Evolutionary conservation across 2,888 invertebrate species (phyloP), one percentile per base, ranked within the genome.

Genomic region (Chromoteleia sp.): DNA sequence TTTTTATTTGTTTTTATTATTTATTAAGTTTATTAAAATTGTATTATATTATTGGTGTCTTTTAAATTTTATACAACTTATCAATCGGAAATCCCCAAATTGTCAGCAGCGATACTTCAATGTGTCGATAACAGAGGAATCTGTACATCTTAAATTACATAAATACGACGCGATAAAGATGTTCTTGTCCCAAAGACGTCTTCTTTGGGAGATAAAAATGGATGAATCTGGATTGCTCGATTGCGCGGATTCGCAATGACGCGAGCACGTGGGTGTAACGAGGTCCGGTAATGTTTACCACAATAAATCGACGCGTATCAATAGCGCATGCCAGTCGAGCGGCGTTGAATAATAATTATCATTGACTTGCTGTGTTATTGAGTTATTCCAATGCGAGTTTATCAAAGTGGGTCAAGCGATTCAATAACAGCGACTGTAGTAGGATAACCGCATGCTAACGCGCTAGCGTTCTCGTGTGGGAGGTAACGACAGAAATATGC

Each of bases 371-470:
- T 85, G 85, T 83, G 85, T 85, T 86, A 86, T 87, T 88, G 90
- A 91, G 90, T 89, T 90, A 90, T 91, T 90, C 89, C 87, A 88
- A 90, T 88, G 89, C 88, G 89, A 89, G 89, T 90, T 91, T 91
- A 91, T 91, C 91, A 88, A 91, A 91, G 91, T 91, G 89, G 91
- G 91, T 91, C 91, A 91, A 89, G 90, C 90, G 89, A 90, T 91
- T 91, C 89, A 90, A 91, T 91, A 90, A 87, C 86, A 86, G 86
- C 83, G 84, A 84, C 84, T 82, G 84, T 83, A 87, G 88, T 85
- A 85, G 79, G 86, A 89, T 88, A 89, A 87, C 85, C 85, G 85
- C 85, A 85, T 81, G 85, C 86, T 85, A 86, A 85, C 85, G 85
- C 83, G 86, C 74, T 61, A 74, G 61, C 59, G 70, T 41, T 80